Evolutionary conservation across 2,113 vertebrate genomes (phyloP), one percentile per base, ranked within the genome.

Genomic region (Gymnocephalus cernua): DNA sequence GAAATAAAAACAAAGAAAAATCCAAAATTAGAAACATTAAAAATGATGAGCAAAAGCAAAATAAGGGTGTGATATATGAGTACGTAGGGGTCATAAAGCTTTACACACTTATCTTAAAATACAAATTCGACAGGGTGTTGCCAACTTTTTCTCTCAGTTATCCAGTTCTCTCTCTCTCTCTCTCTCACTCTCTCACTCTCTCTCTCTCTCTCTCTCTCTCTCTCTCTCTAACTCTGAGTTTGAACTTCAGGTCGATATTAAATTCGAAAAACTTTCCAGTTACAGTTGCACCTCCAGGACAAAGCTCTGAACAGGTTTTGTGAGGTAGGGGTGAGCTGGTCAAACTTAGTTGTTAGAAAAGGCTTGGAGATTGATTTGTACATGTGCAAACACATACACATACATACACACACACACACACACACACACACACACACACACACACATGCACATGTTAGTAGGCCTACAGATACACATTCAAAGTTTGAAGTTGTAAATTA

Each of bases 1-100:
- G 59, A 86, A 87, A 82, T 13, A 7, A 63, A 81, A 89, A 80
- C 21, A 71, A 74, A 70, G 53, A 77, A 85, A 32, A 81, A 80
- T 67, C 21, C 1, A 80, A 82, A 87, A 86, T 91, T 86, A 91
- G 88, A 88, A 71, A 87, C 69, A 64, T 57, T 1, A 72, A 82
- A 82, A 78, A 69, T 4, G 2, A 86, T 83, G 53, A 88, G 44
- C 38, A 78, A 65, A 83, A 65, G 7, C 25, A 74, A 77, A 72
- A 65, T 48, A 61, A 80, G 18, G 65, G n/a, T 41, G 53, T 59
- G 29, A 78, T 50, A 23, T 2, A 23, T 74, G 27, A 29, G 58
- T 19, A 41, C 21, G 62, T 13, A 38, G 9, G 69, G 6, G 38
- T 70, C 38, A 65, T 56, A 41, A 65, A 38, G 14, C 50, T 35